Evolutionary conservation across 1,140 invertebrate species (phyloP), one percentile per base, ranked within the genome.

Genomic region (Danaus melanippus): DNA sequence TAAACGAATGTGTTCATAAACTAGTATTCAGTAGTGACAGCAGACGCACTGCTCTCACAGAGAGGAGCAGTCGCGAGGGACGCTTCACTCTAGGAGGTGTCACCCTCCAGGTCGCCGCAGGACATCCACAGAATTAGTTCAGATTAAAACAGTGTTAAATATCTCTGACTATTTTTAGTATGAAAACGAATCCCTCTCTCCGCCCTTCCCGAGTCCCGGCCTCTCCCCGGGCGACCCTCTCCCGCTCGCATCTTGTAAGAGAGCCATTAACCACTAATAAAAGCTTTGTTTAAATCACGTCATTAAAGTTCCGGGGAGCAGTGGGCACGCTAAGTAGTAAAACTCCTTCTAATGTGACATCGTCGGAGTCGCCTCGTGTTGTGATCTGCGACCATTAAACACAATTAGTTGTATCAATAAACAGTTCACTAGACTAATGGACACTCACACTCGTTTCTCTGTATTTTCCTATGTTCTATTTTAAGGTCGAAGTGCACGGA

Each of bases 71-170:
- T 15, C 15, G 15, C 15, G 15, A 15, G 21, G 21, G 21, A 32
- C 6, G 21, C 5, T 32, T 32, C 21, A 32, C 21, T 3, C 21
- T 32, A 32, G 21, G 21, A 32, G 2, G 2, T 32, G 21, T 32
- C 21, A 32, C 5, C 6, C 15, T 15, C 15, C 67, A 46, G 62
- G 56, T 55, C 62, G 62, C 49, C 43, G 42, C 46, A 48, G 42
- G 50, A 32, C 52, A 46, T 9, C 50, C 58, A 61, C 65, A 56
- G 65, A 67, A 64, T 61, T 67, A 67, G 65, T 67, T 60, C 52
- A 54, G 56, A 60, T 58, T 60, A 52, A 60, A 67, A 67, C 66
- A 65, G 60, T 57, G 62, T 57, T 64, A 68, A 62, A 65, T 68
- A 60, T 65, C 66, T 59, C 49, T 41, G 53, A 47, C 53, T 67